phyloP scores from a whole-genome alignment of 2,797 vertebrate species.

The Parambassis ranga region DNA sequence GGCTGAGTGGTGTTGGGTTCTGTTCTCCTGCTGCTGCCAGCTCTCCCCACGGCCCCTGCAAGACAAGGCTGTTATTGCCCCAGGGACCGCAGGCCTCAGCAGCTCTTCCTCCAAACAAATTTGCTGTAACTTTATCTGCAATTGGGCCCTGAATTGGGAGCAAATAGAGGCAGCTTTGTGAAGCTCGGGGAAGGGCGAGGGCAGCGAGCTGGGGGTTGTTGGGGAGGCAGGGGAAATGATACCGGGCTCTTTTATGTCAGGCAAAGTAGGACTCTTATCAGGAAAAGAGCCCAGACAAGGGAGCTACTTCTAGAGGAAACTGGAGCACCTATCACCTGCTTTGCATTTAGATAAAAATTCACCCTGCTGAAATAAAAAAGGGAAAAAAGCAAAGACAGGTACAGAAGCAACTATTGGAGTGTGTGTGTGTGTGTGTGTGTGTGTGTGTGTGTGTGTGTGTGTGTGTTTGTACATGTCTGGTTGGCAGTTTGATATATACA shows the following conservation, averaged over 20 bases:
- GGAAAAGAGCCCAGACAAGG: slow-evolving; percentile 85
- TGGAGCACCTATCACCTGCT: slow-evolving; percentile 87
- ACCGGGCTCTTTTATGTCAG: slow-evolving; percentile 88
- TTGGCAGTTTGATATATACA: slow-evolving; percentile 58
- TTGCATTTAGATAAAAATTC: slow-evolving; percentile 88
- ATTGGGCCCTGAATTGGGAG: slow-evolving; percentile 90
- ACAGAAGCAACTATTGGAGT: slow-evolving; percentile 73
- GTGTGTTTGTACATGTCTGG: slow-evolving; percentile 59
- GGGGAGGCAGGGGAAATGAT: slow-evolving; percentile 83
- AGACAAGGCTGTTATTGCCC: slow-evolving; percentile 92
- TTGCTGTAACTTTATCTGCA: slow-evolving; percentile 99
- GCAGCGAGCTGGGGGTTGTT: slow-evolving; percentile 80
- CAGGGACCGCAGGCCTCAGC: slow-evolving; percentile 89
- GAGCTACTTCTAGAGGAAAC: slow-evolving; percentile 84
- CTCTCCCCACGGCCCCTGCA: slow-evolving; percentile 77
- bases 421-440: slow-evolving; percentile 50
- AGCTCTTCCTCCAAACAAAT: slow-evolving; percentile 99
- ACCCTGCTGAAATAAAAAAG: slow-evolving; percentile 75
- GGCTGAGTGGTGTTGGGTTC: slow-evolving; percentile 86
- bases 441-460: slow-evolving; percentile 25
- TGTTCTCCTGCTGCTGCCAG: slow-evolving; percentile 76
- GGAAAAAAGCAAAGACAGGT: slow-evolving; percentile 71
- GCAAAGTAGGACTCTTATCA: slow-evolving; percentile 86
- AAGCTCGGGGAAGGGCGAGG: slow-evolving; percentile 79
- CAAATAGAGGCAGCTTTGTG: slow-evolving; percentile 95